These are phyloP conservation scores for Tonatia bakeri DNA, from an alignment of 2,113 vertebrate genomes.

Conservation along the genomic window DNA sequence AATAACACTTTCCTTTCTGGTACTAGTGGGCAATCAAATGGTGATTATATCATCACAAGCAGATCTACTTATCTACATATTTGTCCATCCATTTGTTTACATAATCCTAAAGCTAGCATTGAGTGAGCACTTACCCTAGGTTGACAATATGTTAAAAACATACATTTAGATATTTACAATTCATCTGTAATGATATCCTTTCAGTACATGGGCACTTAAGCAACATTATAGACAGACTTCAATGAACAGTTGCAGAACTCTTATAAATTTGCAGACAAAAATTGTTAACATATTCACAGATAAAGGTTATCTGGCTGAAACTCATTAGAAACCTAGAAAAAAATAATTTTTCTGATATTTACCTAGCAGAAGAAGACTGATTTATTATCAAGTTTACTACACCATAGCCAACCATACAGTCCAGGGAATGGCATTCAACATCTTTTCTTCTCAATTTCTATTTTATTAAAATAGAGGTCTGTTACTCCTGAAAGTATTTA, in stretches of 20 bases:
- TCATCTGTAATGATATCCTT: background rate
- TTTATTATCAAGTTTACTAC: background rate
- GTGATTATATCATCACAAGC: background rate
- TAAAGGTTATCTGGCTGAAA: background rate
- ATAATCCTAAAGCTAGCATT: background rate
- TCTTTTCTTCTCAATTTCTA: background rate
- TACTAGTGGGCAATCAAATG: background rate
- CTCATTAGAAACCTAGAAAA: background rate
- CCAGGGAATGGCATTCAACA: background rate
- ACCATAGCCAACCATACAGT: background rate
- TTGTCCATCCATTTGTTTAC: background rate
- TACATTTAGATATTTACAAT: background rate
- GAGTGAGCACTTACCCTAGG: background rate
- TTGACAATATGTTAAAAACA: background rate
- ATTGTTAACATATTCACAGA: background rate
- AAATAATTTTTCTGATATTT: background rate
- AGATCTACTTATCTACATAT: background rate
- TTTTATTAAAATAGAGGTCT: background rate
- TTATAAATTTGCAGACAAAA: background rate
- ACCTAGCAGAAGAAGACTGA: background rate
- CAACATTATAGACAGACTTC: background rate
- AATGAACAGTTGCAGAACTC: background rate
- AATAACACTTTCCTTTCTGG: background rate
- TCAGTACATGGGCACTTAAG: background rate
- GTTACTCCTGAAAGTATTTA: background rate